Evolutionary conservation across 1,140 invertebrate genomes (phyloP).

Genomic region (Solen grandis): DNA sequence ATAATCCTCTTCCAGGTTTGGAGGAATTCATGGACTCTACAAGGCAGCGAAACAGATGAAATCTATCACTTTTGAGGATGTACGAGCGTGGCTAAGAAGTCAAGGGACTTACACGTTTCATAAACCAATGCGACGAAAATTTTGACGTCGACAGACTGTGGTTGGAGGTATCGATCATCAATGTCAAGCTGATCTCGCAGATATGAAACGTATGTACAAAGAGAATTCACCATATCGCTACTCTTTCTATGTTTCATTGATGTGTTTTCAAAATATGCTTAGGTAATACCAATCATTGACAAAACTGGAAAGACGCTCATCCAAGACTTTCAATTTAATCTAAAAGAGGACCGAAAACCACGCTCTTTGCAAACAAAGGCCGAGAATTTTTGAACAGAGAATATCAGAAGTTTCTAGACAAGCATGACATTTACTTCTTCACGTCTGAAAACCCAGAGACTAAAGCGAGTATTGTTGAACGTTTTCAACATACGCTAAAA

Average conservation of each 20-base stretch:
- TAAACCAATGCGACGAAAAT: slow-evolving; percentile 38
- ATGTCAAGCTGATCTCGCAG: slow-evolving; percentile 79
- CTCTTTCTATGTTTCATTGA: slow-evolving; percentile 81
- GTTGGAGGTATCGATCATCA: slow-evolving; percentile 72
- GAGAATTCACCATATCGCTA: slow-evolving; percentile 80
- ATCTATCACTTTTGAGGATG: neutral
- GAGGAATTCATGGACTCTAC: too few species aligned
- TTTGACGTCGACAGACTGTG: slow-evolving; percentile 19
- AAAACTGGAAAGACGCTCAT: slow-evolving; percentile 77
- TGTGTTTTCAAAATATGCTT: slow-evolving; percentile 81
- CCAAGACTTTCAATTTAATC: slow-evolving; percentile 66
- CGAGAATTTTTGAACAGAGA: slow-evolving; percentile 46
- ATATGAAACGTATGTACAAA: slow-evolving; percentile 69
- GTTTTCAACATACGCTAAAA: slow-evolving; percentile 82
- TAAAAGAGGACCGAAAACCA: slow-evolving; percentile 19
- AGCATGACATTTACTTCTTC: slow-evolving; percentile 27
- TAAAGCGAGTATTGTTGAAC: slow-evolving; percentile 81
- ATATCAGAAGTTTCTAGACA: slow-evolving; percentile 43
- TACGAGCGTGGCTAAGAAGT: slow-evolving; percentile 31
- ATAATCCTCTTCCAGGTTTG: too few species aligned
- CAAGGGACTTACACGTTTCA: slow-evolving; percentile 56
- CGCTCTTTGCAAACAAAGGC: slow-evolving; percentile 35
- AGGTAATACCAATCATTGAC: slow-evolving; percentile 80
- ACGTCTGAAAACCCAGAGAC: slow-evolving; percentile 69
- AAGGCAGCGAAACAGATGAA: too few species aligned